phyloP scores from a whole-genome alignment of 2,888 invertebrate species.

The Drosophila fulvimacula region DNA sequence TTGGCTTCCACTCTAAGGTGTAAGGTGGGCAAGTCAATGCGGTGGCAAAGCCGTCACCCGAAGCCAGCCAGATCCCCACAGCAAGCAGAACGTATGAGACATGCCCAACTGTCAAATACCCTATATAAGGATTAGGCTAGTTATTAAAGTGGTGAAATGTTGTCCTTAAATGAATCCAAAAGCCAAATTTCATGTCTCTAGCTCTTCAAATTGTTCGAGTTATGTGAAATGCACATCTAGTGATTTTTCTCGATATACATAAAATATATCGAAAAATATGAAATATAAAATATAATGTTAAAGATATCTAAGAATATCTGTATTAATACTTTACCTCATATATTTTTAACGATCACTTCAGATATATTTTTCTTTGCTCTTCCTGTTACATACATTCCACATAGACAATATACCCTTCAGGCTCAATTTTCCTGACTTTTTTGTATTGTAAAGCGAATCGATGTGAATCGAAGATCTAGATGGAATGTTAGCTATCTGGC shows the following conservation, averaged over 20 bases:
- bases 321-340: not conserved
- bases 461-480: constrained; percentile 64
- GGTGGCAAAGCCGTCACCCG: constrained; percentile 81
- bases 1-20: constrained; percentile 76
- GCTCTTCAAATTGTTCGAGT: too few species aligned
- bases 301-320: not conserved
- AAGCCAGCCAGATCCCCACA: constrained; percentile 34
- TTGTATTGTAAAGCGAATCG: constrained; percentile 44
- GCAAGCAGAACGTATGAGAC: constrained; percentile 10
- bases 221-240: not conserved
- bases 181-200: not conserved
- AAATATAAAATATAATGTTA: too few species aligned
- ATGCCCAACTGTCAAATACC: not conserved
- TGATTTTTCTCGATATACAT: not conserved
- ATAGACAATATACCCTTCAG: not conserved
- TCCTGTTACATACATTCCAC: not conserved
- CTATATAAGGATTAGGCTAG: not conserved
- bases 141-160: not conserved
- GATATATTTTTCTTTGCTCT: not conserved
- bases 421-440: not conserved
- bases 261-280: not conserved
- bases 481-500: constrained; percentile 40
- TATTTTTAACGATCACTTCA: not conserved
- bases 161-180: not conserved
- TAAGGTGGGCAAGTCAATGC: constrained; percentile 84